Base-by-base conservation (phyloP, 2,888 invertebrate species). In the Amiota mariae region DNA sequence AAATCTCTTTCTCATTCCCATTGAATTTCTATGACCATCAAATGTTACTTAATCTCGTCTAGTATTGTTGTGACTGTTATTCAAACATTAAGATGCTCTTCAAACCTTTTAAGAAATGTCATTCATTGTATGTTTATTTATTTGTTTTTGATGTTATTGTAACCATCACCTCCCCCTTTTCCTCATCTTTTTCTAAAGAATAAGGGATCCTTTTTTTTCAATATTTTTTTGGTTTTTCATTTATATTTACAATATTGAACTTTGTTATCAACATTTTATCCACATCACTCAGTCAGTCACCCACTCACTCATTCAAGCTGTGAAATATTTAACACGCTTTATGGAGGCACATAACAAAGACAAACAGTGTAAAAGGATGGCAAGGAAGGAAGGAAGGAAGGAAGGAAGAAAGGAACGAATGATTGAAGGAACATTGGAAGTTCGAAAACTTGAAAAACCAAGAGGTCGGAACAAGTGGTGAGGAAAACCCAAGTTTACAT, bases 341-440 rank as follows among this genome's bases (percentile, higher is more conserved):
- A 36, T 36, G 36, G 36, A 4, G 36, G 36, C 3, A 36, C 8
- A 36, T 6, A 36, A 36, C 36, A 36, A 36, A 6, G 36, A 36
- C 36, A 13, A 20, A 20, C 12, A 10, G 15, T 9, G 1, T 46
- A 13, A 48, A 48, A 9, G 67, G 0, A 36, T 36, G 36, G 36
- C 4, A 36, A 36, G 36, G 36, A 36, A 6, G 36, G 36, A 36
- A 73, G 36, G 36, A 36, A 36, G 36, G 36, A 36, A 6, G 36
- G 36, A 36, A 73, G 77, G 74, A 76, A 73, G 63, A 70, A 61
- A 74, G 76, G 77, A 76, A 80, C 75, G 79, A 81, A 36, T 36
- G 8, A 36, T 6, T 36, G 36, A 36, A 36, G 36, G 6, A 36
- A 36, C 3, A 6, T 36, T 6, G 36, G 36, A 36, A 36, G 36